Evolutionary conservation across 2,113 vertebrate genomes (phyloP).

Genomic region (Protomyctophum bolini): DNA sequence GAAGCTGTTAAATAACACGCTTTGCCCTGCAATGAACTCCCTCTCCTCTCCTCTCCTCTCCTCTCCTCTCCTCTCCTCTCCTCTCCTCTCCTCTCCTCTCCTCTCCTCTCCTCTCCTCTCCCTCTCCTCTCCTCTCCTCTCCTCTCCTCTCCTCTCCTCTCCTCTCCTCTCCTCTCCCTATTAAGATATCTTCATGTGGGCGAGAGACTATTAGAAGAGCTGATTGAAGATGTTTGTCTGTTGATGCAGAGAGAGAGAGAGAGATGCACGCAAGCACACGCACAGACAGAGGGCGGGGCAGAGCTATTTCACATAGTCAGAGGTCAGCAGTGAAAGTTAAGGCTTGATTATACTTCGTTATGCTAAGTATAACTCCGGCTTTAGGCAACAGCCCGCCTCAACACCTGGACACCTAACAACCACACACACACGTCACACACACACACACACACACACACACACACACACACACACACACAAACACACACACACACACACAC

Average conservation of each 20-base stretch:
- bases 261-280: no score
- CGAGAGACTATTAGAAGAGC: constrained; percentile 1
- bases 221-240: constrained; percentile 4
- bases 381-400: background rate
- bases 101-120: no score
- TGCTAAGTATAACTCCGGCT: no score
- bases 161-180: constrained; percentile 18
- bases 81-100: constrained; percentile 13
- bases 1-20: constrained; percentile 17
- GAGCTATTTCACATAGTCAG: background rate
- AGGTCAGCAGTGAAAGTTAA: constrained; percentile 33
- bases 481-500: no score
- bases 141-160: no score
- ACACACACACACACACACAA: constrained; percentile 4
- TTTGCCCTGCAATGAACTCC: constrained; percentile 11
- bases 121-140: constrained; percentile 13
- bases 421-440: constrained; percentile 20
- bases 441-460: constrained; percentile 20
- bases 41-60: constrained; percentile 2
- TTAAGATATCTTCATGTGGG: constrained; percentile 20
- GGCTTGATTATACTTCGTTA: no score
- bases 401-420: constrained; percentile 41
- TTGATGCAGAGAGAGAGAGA: background rate
- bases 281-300: background rate
- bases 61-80: constrained; percentile 5